A percentile compares a stretch with the other conserved stretches of the same genome.
Conservation (phyloP, 2,113 vertebrate genomes). For the Anhinga anhinga region DNA sequence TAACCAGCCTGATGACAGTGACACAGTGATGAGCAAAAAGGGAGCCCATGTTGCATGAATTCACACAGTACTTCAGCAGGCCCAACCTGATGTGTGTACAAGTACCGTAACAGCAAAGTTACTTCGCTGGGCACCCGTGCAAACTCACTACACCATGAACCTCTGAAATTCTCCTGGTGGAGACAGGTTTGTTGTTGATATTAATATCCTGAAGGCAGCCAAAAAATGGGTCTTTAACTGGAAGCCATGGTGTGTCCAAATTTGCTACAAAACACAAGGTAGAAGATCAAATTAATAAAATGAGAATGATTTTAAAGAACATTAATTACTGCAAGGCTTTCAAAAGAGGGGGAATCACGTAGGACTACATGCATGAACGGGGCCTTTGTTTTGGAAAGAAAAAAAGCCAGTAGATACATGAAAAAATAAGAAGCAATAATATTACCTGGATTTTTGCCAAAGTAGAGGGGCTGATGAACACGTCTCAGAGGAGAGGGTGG, state of each 20-base stretch:
- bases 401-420: neutral
- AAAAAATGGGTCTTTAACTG: slow-evolving; percentile 76
- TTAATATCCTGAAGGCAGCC: slow-evolving; percentile 86
- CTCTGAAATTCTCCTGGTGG: slow-evolving; percentile 70
- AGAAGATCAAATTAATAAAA: neutral
- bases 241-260: slow-evolving; percentile 50
- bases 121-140: slow-evolving; percentile 82
- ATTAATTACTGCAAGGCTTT: neutral
- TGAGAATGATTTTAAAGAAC: neutral
- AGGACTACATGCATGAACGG: neutral
- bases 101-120: neutral
- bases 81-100: neutral
- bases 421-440: neutral
- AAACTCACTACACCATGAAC: slow-evolving; percentile 82
- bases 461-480: slow-evolving; percentile 77
- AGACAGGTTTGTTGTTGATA: slow-evolving; percentile 77
- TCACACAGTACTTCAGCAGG: neutral
- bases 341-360: neutral
- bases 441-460: slow-evolving; percentile 89
- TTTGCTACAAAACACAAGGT: slow-evolving; percentile 51
- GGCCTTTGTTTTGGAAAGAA: neutral
- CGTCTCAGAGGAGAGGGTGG: slow-evolving; percentile 4
- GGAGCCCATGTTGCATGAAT: neutral
- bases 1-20: neutral
- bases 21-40: neutral